phyloP scores from a whole-genome alignment of 2,888 invertebrate genomes.

The Tiphia femorata region DNA sequence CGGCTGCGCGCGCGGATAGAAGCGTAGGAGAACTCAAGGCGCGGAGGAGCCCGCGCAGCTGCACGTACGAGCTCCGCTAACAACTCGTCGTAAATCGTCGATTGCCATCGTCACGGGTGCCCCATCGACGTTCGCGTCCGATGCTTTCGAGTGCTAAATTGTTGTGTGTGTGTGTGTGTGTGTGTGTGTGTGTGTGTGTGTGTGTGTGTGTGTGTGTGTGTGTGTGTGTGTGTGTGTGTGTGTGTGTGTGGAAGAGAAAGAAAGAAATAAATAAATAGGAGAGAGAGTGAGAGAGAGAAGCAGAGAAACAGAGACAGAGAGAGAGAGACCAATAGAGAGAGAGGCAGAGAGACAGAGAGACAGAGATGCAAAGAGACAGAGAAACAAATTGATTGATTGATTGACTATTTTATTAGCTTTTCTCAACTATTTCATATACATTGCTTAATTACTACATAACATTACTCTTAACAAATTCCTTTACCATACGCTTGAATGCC shows the following conservation, averaged over 20 bases:
- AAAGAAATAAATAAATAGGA: too few relatives aligned
- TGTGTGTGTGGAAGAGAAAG: background rate
- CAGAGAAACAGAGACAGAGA: background rate
- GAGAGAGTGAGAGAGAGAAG: background rate
- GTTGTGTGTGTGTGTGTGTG: background rate
- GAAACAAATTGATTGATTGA: too few relatives aligned
- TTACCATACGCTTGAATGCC: too few relatives aligned
- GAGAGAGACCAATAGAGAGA: background rate
- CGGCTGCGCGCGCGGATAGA: too few relatives aligned
- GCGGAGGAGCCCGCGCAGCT: constrained; percentile 23
- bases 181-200: background rate
- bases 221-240: background rate
- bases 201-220: background rate
- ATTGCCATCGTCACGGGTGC: constrained; percentile 36
- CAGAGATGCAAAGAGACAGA: too few relatives aligned
- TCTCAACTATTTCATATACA: too few relatives aligned
- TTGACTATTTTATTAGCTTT: too few relatives aligned
- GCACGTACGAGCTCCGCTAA: constrained; percentile 35
- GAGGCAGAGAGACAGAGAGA: constrained; percentile 1
- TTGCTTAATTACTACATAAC: too few relatives aligned
- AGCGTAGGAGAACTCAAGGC: constrained; percentile 13
- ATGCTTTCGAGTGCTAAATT: too few relatives aligned
- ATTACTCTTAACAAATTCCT: too few relatives aligned
- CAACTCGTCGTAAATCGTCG: constrained; percentile 44
- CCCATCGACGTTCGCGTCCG: constrained; percentile 15